A percentile compares a stretch with the other conserved stretches of the same genome.
Evolutionary conservation across 1,140 invertebrate species (phyloP).

Genomic region (Laupala kohalensis): DNA sequence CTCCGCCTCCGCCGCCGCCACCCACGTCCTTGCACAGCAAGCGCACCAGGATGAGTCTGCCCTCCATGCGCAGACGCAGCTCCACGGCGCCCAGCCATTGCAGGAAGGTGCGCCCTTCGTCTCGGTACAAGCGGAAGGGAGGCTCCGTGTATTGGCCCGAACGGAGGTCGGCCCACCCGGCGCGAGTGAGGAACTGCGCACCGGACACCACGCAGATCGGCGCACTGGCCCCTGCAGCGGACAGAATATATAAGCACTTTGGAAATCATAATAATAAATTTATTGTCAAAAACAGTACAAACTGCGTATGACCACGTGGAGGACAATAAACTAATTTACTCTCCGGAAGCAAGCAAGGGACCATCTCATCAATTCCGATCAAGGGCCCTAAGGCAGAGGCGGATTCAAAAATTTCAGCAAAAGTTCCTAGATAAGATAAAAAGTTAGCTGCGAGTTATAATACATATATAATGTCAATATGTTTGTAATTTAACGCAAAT

Average conservation of each 20-base stretch:
- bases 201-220: conserved; percentile 78
- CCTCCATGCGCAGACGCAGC: conserved; percentile 55
- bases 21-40: conserved; percentile 64
- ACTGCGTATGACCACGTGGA: too few species aligned
- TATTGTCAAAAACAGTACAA: too few species aligned
- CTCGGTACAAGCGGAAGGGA: conserved; percentile 63
- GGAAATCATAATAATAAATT: too few species aligned
- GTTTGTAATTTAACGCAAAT: too few species aligned
- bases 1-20: conserved; percentile 30
- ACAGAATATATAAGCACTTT: not conserved
- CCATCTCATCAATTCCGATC: too few species aligned
- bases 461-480: too few species aligned
- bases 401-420: too few species aligned
- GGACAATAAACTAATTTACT: too few species aligned
- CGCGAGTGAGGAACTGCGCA: conserved; percentile 59
- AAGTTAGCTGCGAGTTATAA: too few species aligned
- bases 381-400: too few species aligned
- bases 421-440: too few species aligned
- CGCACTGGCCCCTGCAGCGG: conserved; percentile 47
- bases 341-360: too few species aligned
- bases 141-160: conserved; percentile 61
- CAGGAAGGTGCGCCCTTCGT: conserved; percentile 64
- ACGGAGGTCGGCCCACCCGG: conserved; percentile 60
- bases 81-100: conserved; percentile 71
- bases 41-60: conserved; percentile 61